Base-by-base conservation (phyloP, 2,797 vertebrate genomes). In the Meda fulgida region DNA sequence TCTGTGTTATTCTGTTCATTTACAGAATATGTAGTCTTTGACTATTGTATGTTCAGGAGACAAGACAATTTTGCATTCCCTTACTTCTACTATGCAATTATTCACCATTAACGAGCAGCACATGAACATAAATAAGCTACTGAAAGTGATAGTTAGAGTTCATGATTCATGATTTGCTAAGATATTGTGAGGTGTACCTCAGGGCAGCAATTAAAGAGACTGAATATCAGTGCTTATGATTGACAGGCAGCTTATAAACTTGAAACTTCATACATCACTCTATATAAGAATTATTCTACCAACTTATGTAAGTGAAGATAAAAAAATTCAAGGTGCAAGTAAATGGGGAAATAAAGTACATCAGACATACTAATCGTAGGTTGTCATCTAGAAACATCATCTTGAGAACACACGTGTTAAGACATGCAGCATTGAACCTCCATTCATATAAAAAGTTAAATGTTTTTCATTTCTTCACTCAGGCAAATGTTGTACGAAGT, bases 281-380 rank as follows among this genome's bases (percentile, higher is more conserved):
- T 60, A n/a, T 79, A 80, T 26, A 81, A 36, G 10, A 60, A 46
- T 60, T 21, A 21, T 60, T 80, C 31, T 65, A 65, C 63, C 29
- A 65, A 31, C 60, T 11, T 55, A 38, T 70, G 81, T 53, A 36
- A 72, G 46, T 18, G 26, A 75, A 66, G 72, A 66, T 7, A 60
- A 36, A 71, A 26, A 23, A 53, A 9, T 8, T 53, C 43, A 23
- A 70, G 5, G 5, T 75, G 31, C 21, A 75, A 21, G 11, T 71
- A 72, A 79, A 43, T 76, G 34, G 29, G 76, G 40, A n/a, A 83
- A 70, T 65, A 81, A 80, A 80, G 34, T 55, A 65, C 31, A 80
- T 83, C 84, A 89, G 87, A 90, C 84, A 66, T 38, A 14, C 67
- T 88, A 85, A 90, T 89, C 38, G 11, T 84, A 89, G 87, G 85